Conservation (phyloP, 2,797 vertebrate species). For the Macroramphosus scolopax region DNA sequence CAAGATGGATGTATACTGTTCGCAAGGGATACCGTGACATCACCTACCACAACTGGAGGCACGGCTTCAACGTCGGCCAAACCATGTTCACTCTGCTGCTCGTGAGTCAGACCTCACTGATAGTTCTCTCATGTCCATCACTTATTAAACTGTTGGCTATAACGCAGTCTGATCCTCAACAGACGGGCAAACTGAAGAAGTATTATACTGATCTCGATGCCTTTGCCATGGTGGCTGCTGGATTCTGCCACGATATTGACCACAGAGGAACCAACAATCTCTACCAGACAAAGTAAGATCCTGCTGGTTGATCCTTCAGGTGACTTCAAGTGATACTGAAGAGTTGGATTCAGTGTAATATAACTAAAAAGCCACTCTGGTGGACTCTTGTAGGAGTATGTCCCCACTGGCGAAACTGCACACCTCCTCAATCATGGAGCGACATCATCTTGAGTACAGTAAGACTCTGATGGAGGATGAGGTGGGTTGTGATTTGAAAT, state of each 20-base stretch:
- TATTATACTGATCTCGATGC: conserved; percentile 93
- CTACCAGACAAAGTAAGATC: conserved; percentile 88
- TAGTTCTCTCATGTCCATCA: too few species aligned
- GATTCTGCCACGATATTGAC: conserved; percentile 96
- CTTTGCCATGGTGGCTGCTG: conserved; percentile 94
- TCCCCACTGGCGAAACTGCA: conserved; percentile 90
- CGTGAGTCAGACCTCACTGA: conserved; percentile 58
- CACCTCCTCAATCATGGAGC: conserved; percentile 88
- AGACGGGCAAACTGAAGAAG: conserved; percentile 94
- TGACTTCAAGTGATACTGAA: neutral
- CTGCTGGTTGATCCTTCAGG: too few species aligned
- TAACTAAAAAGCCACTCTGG: neutral
- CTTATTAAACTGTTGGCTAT: too few species aligned
- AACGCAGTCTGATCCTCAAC: conserved; percentile 10
- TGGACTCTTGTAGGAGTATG: conserved; percentile 75
- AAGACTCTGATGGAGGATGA: conserved; percentile 90
- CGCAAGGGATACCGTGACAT: conserved; percentile 89
- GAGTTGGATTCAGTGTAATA: neutral
- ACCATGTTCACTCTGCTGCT: conserved; percentile 92
- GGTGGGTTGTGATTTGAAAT: conserved; percentile 62
- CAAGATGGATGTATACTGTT: conserved; percentile 94
- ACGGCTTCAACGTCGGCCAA: conserved; percentile 94
- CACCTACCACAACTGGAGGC: conserved; percentile 96
- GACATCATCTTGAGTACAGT: conserved; percentile 91
- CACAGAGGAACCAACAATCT: conserved; percentile 96